Evolutionary conservation across 2,888 invertebrate genomes (phyloP), one percentile per base, ranked within the genome.

Genomic region (Glaucopsyche alexis): DNA sequence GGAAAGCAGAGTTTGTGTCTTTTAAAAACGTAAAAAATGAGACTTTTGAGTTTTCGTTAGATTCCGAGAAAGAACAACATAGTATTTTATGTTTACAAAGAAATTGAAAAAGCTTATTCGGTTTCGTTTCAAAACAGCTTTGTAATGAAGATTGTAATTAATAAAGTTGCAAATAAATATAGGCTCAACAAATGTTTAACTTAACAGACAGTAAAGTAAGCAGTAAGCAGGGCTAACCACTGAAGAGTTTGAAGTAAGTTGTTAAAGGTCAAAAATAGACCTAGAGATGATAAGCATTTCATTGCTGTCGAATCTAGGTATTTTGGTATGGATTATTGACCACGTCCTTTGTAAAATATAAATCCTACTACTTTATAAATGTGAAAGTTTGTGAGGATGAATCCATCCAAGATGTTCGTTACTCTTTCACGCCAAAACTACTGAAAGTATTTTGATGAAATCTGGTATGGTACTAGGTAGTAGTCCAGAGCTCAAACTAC

Each of bases 121-220:
- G 55, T 19, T 11, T 55, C 16, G 19, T 55, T 55, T 55, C 9
- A 55, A 55, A 55, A 19, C 19, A 1, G 55, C 19, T 55, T 55
- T 55, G 55, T 9, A 55, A 55, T 55, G 9, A 55, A 55, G 19
- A 55, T 55, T 55, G 55, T 9, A 55, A 55, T 55, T 11, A 55
- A 55, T 55, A 55, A 55, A 55, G 55, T 19, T 55, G 4, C 16
- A 16, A 55, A 19, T 55, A 55, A 55, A 55, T 19, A 55, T 19
- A 55, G 19, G 11, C 55, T 55, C 9, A 55, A 19, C 19, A 19
- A 16, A 55, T 55, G 8, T 55, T 7, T 55, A 55, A 19, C 11
- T 55, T 52, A 19, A 9, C 9, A 55, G 19, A 19, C 11, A 9
- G 52, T 52, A 8, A 7, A 19, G 3, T 4, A 55, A 16, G 11